A percentile compares a stretch with the other conserved stretches of the same genome.
Evolutionary conservation across 2,113 vertebrate genomes (phyloP).

Genomic region (Nyctibius bracteatus): DNA sequence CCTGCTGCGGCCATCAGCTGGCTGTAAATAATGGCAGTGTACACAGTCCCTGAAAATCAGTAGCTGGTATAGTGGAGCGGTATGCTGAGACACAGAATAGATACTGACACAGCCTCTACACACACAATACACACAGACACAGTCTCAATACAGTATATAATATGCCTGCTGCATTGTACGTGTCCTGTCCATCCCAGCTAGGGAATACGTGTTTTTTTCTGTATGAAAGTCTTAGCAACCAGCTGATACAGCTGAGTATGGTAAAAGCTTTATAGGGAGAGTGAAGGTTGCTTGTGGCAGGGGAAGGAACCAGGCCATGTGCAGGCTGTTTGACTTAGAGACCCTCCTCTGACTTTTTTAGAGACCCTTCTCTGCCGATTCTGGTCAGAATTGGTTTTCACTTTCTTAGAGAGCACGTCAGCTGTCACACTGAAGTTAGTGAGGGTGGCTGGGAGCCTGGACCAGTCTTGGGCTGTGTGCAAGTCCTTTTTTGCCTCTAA

Average conservation of each 20-base stretch:
- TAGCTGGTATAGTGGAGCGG: background rate
- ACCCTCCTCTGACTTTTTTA: background rate
- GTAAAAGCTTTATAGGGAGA: background rate
- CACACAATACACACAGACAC: background rate
- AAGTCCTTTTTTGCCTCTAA: background rate
- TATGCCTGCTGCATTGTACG: background rate
- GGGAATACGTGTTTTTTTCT: background rate
- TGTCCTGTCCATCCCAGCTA: background rate
- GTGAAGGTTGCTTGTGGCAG: background rate
- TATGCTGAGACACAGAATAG: background rate
- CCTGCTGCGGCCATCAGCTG: accelerated
- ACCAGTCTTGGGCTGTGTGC: background rate
- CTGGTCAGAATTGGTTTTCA: background rate
- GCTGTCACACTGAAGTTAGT: background rate
- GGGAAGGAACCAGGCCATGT: background rate
- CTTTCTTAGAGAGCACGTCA: background rate
- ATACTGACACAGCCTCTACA: background rate
- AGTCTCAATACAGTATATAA: background rate
- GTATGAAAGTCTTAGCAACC: background rate
- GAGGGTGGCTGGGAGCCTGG: slow-evolving; percentile 2
- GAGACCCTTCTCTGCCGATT: background rate
- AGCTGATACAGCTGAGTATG: background rate
- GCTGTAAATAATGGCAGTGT: background rate
- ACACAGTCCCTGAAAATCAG: background rate
- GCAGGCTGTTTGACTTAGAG: background rate